A percentile compares a stretch with the other conserved stretches of the same genome.
phyloP scores from a whole-genome alignment of 2,113 vertebrate genomes.

The Engystomops pustulosus region DNA sequence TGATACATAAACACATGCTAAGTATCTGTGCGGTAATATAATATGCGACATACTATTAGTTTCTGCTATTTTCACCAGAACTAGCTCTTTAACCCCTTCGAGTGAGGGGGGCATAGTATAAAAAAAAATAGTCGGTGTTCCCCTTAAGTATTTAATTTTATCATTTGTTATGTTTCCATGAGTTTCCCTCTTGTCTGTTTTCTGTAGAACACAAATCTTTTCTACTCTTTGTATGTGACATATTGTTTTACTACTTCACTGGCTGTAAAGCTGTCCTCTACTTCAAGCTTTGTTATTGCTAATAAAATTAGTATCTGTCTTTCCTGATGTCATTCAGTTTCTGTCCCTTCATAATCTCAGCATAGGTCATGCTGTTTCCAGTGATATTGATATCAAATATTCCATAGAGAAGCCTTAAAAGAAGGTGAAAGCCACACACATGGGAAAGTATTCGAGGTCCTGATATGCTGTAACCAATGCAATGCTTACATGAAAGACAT shows the following conservation, averaged over 20 bases:
- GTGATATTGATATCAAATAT: neutral
- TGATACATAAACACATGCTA: too few species aligned
- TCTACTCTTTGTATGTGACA: slow-evolving; percentile 8
- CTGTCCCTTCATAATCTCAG: neutral
- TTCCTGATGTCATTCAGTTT: slow-evolving; percentile 1
- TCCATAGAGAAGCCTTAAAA: neutral
- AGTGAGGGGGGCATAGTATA: too few species aligned
- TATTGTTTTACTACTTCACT: slow-evolving; percentile 5
- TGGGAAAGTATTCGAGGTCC: too few species aligned
- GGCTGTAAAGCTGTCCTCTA: neutral
- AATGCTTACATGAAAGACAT: too few species aligned
- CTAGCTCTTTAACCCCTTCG: too few species aligned
- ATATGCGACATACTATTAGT: too few species aligned
- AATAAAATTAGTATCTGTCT: slow-evolving; percentile 6
- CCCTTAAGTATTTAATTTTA: too few species aligned
- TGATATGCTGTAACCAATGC: too few species aligned
- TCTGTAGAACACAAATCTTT: neutral
- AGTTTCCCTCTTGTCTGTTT: neutral
- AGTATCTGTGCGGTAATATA: too few species aligned
- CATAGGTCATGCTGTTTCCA: neutral
- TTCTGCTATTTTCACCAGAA: too few species aligned
- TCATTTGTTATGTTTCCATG: neutral
- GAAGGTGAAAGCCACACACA: neutral
- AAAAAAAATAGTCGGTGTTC: too few species aligned
- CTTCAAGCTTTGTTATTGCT: slow-evolving; percentile 2